Evolutionary conservation across 2,113 vertebrate genomes (phyloP).

Genomic region (Lontra canadensis): DNA sequence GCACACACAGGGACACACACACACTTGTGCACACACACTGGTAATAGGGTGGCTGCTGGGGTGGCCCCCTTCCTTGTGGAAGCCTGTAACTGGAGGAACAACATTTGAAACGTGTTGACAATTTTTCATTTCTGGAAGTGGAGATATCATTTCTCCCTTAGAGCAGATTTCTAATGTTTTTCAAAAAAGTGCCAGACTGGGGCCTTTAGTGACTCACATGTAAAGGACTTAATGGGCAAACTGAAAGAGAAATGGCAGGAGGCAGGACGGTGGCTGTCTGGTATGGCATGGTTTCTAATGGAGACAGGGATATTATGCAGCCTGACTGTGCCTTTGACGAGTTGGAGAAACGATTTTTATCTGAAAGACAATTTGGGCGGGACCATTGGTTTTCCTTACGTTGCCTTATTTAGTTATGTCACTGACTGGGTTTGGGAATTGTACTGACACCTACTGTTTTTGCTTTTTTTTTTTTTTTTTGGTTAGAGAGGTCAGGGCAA

Average conservation of each 20-base stretch:
- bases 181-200: not conserved
- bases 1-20: not conserved
- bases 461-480: not conserved
- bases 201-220: not conserved
- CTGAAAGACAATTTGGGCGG: not conserved
- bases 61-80: accelerated
- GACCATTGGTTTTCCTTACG: not conserved
- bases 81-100: not conserved
- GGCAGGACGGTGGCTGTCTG: not conserved
- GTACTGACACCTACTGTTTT: not conserved
- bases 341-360: not conserved
- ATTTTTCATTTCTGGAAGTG: not conserved
- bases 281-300: not conserved
- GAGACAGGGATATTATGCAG: not conserved
- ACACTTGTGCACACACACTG: not conserved
- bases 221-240: not conserved
- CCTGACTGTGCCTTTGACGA: not conserved
- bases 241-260: not conserved
- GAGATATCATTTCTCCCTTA: not conserved
- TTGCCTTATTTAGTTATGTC: not conserved
- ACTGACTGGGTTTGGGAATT: not conserved
- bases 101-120: not conserved
- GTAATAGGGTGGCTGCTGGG: accelerated
- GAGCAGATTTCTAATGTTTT: not conserved
- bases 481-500: not conserved